Percentiles rank a stretch among this genome's conserved stretches.
Evolutionary conservation across 2,797 vertebrate species (phyloP).

Genomic region (Fringilla coelebs): DNA sequence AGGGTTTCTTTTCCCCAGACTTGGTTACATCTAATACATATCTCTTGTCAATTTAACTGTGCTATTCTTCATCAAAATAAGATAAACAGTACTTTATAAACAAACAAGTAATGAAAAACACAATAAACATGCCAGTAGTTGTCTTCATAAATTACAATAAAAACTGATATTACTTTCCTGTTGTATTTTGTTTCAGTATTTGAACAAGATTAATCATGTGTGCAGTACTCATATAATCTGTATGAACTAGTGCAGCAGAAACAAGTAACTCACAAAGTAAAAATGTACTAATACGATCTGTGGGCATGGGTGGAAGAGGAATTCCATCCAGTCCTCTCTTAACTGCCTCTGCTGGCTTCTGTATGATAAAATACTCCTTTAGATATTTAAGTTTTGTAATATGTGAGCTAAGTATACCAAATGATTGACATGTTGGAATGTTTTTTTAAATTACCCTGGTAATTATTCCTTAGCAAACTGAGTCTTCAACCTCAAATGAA

Average conservation of each 20-base stretch:
- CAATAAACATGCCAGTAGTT: neutral
- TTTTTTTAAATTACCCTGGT: constrained; percentile 43
- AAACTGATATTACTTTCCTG: neutral
- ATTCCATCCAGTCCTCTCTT: neutral
- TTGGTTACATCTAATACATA: neutral
- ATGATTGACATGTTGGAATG: constrained; percentile 19
- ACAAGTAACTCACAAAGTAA: neutral
- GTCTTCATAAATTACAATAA: neutral
- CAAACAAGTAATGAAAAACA: neutral
- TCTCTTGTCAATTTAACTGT: neutral
- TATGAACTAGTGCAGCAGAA: constrained; percentile 16
- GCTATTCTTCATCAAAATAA: neutral
- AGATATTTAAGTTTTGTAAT: constrained; percentile 45
- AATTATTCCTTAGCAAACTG: constrained; percentile 26
- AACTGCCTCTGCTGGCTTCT: neutral
- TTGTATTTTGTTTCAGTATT: neutral
- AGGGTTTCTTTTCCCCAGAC: neutral
- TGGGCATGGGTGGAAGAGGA: neutral
- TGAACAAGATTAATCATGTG: neutral
- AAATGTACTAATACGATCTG: neutral
- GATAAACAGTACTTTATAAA: neutral
- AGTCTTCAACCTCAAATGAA: neutral
- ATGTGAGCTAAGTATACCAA: constrained; percentile 46
- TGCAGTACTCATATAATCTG: neutral
- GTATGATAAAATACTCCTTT: neutral